Evolutionary conservation across 1,140 invertebrate genomes (phyloP).

Genomic region (Carposina sasakii): DNA sequence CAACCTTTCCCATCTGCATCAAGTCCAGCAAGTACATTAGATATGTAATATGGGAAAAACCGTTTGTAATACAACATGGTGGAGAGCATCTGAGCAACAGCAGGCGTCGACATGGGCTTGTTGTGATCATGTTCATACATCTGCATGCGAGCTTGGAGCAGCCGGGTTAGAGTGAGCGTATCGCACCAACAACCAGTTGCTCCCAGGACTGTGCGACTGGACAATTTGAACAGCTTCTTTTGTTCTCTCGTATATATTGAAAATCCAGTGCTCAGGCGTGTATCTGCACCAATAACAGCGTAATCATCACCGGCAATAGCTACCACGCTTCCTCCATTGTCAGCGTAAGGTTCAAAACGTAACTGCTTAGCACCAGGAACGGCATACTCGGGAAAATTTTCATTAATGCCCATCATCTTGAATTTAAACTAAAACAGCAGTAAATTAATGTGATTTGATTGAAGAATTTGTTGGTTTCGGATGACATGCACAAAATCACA

Average conservation of each 20-base stretch:
- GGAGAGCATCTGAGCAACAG: conserved; percentile 95
- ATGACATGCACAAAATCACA: conserved; percentile 42
- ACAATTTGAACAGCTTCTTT: conserved; percentile 87
- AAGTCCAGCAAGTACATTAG: conserved; percentile 94
- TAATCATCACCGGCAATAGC: conserved; percentile 96
- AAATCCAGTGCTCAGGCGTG: conserved; percentile 92
- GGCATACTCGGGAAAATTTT: conserved; percentile 79
- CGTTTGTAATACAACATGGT: conserved; percentile 97
- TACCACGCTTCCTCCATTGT: conserved; percentile 88
- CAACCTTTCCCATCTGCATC: conserved; percentile 92
- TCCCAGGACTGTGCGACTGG: conserved; percentile 88
- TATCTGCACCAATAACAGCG: conserved; percentile 91
- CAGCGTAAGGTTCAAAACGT: conserved; percentile 83
- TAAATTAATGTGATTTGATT: no score
- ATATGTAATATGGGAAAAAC: conserved; percentile 99
- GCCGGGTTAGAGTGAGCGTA: conserved; percentile 91
- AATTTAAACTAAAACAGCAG: conserved; percentile 2
- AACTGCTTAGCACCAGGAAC: conserved; percentile 74
- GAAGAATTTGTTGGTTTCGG: conserved; percentile 15
- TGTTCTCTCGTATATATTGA: conserved; percentile 92
- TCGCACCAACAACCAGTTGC: conserved; percentile 98
- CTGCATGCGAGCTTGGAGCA: conserved; percentile 90
- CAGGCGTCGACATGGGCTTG: conserved; percentile 92
- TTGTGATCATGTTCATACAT: conserved; percentile 97
- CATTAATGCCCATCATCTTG: conserved; percentile 52